These are phyloP conservation scores for Thalassaphorura encarpata DNA, from an alignment of 1,140 invertebrate genomes.

Conservation along the genomic window DNA sequence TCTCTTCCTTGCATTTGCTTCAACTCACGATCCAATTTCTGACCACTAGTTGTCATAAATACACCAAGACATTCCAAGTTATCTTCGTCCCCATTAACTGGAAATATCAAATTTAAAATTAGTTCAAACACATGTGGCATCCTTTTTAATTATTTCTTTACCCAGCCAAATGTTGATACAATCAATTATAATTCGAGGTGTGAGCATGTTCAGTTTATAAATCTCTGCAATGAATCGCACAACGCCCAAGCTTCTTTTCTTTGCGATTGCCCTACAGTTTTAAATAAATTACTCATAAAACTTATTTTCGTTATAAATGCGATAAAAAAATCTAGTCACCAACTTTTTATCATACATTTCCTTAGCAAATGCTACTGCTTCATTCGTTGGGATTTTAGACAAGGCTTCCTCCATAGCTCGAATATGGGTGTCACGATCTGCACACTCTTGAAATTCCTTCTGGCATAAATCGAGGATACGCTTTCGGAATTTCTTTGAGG, in stretches of 20 bases:
- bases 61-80: conserved; percentile 87
- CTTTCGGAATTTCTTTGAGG: conserved; percentile 56
- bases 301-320: no score
- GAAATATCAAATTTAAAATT: no score
- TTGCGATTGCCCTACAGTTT: not conserved
- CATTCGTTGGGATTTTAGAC: conserved; percentile 52
- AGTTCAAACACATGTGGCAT: no score
- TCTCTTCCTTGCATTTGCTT: conserved; percentile 24
- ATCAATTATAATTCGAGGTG: conserved; percentile 73
- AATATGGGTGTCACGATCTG: conserved; percentile 44
- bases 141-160: no score
- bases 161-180: conserved; percentile 76
- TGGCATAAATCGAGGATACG: conserved; percentile 75
- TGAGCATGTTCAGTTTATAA: conserved; percentile 85
- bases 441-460: conserved; percentile 72
- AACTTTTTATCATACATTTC: conserved; percentile 29
- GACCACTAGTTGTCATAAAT: conserved; percentile 79
- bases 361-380: conserved; percentile 30
- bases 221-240: conserved; percentile 72
- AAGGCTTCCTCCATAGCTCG: conserved; percentile 44
- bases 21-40: conserved; percentile 58
- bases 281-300: no score
- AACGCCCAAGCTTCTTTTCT: conserved; percentile 13
- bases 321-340: not conserved
- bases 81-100: conserved; percentile 66